phyloP scores from a whole-genome alignment of 2,113 vertebrate genomes.

The Nyctereutes procyonoides region DNA sequence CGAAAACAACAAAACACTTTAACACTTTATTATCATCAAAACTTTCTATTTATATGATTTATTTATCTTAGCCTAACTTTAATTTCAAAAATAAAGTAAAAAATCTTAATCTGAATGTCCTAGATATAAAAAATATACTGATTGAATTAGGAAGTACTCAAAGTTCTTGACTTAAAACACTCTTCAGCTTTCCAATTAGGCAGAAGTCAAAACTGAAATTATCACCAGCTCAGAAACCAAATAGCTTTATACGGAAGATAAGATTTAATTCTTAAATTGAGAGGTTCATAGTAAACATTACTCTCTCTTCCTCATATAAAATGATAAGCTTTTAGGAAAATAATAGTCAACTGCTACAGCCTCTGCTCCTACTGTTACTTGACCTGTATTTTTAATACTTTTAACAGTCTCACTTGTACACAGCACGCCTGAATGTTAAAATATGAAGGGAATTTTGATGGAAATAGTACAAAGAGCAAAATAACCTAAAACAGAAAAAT shows the following conservation, averaged over 20 bases:
- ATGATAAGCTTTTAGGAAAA: constrained; percentile 35
- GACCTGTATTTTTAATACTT: not conserved
- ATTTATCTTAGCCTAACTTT: not conserved
- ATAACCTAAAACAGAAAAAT: constrained; percentile 20
- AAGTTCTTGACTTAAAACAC: constrained; percentile 46
- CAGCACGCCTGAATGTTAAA: constrained; percentile 37
- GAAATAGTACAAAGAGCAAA: constrained; percentile 40
- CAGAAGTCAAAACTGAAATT: not conserved
- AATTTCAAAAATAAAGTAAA: constrained; percentile 48
- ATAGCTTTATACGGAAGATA: not conserved
- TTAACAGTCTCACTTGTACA: not conserved
- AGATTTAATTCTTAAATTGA: not conserved
- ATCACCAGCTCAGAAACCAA: constrained; percentile 7
- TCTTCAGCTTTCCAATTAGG: not conserved
- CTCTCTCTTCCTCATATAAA: not conserved
- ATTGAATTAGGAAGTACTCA: not conserved
- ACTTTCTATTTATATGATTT: not conserved
- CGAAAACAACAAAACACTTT: not conserved
- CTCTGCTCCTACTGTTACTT: not conserved
- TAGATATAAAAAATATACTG: not conserved
- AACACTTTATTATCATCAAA: constrained; percentile 11
- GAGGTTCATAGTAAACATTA: not conserved
- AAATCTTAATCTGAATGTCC: not conserved
- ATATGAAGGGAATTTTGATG: not conserved
- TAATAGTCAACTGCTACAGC: not conserved